Percentiles rank a stretch among this genome's conserved stretches.
Evolutionary conservation across 1,140 invertebrate species (phyloP).

Genomic region (Contarinia nasturtii): DNA sequence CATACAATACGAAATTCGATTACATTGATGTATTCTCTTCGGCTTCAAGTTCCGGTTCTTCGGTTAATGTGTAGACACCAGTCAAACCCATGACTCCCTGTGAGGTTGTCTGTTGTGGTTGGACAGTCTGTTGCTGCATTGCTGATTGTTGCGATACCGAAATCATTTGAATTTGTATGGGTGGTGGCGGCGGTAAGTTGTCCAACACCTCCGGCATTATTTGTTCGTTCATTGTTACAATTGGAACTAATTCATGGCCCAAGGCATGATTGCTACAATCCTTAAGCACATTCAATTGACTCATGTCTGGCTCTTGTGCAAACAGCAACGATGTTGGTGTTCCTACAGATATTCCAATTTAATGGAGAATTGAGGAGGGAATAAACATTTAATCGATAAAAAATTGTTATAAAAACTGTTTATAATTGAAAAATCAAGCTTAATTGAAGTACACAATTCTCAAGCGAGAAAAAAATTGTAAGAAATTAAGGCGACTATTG

Average conservation of each 20-base stretch:
- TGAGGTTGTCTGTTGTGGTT: conserved; percentile 25
- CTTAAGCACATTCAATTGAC: conserved; percentile 9
- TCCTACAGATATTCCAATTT: conserved; percentile 24
- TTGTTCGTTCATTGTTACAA: conserved; percentile 17
- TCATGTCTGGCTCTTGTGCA: conserved; percentile 6
- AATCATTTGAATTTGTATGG: conserved; percentile 27
- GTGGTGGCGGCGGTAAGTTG: conserved; percentile 16
- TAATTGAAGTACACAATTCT: too few species aligned
- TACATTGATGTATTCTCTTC: conserved; percentile 39
- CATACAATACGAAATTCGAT: conserved; percentile 5
- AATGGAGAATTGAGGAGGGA: too few species aligned
- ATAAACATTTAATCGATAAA: too few species aligned
- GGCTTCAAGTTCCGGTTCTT: conserved; percentile 38
- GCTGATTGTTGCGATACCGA: conserved; percentile 26
- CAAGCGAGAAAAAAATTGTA: too few species aligned
- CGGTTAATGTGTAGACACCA: conserved; percentile 40
- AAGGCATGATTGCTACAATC: conserved; percentile 15
- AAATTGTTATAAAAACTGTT: too few species aligned
- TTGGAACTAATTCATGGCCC: conserved; percentile 20
- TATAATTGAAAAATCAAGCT: too few species aligned
- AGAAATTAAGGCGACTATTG: too few species aligned
- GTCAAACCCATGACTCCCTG: conserved; percentile 17
- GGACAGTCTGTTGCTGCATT: conserved; percentile 25
- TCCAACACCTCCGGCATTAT: conserved; percentile 14
- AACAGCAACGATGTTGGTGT: conserved; percentile 34